Percentiles rank a stretch among this genome's conserved stretches.
These are phyloP conservation scores for Microplitis deprimator DNA, from an alignment of 2,888 invertebrate species.

Conservation along the genomic window DNA sequence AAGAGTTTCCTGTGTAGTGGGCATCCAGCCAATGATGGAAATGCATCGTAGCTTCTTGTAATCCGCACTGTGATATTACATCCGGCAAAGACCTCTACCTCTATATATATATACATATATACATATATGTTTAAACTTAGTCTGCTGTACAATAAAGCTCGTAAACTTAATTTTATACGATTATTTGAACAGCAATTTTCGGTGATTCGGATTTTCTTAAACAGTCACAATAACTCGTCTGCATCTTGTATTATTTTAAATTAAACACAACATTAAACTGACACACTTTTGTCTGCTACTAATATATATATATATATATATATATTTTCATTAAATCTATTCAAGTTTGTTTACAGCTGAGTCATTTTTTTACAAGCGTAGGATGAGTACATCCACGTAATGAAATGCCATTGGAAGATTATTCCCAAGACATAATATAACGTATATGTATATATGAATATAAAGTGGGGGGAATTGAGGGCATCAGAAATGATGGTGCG, in stretches of 20 bases:
- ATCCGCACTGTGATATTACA: slow-evolving; percentile 13
- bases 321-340: background rate
- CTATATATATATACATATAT: no score
- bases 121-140: background rate
- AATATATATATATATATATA: no score
- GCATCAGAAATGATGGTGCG: slow-evolving; percentile 23
- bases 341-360: background rate
- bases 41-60: slow-evolving; percentile 44
- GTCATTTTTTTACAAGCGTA: background rate
- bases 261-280: no score
- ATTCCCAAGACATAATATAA: background rate
- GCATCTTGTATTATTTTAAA: no score
- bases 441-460: slow-evolving; percentile 5
- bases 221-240: no score
- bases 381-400: background rate
- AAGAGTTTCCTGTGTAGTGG: slow-evolving; percentile 44
- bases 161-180: background rate
- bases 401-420: background rate
- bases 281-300: no score
- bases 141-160: background rate
- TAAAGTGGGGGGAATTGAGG: slow-evolving; percentile 28
- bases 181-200: background rate
- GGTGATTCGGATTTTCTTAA: no score
- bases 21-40: slow-evolving; percentile 50
- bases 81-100: slow-evolving; percentile 6